Conservation (phyloP, 2,113 vertebrate genomes). For the Piprites chloris region DNA sequence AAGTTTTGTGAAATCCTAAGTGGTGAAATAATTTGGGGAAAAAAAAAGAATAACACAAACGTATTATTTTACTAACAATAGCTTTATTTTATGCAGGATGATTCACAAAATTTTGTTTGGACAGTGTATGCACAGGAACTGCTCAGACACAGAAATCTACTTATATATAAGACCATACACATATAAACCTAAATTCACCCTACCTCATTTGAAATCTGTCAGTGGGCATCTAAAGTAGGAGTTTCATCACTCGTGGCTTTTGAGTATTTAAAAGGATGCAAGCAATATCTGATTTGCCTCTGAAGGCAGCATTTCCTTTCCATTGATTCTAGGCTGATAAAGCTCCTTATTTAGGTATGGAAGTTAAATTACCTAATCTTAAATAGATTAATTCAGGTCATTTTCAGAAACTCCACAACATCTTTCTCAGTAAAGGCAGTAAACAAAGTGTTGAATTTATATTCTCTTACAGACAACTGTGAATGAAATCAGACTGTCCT, state of each 20-base stretch:
- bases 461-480: not conserved
- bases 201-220: not conserved
- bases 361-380: not conserved
- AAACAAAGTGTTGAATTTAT: not conserved
- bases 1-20: not conserved
- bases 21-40: not conserved
- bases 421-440: not conserved
- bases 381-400: not conserved
- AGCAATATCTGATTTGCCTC: not conserved
- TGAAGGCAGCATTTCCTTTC: not conserved
- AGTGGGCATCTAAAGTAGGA: not conserved
- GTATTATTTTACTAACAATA: not conserved
- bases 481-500: not conserved
- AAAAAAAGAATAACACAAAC: not conserved
- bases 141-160: not conserved
- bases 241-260: not conserved
- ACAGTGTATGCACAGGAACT: not conserved
- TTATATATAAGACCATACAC: not conserved
- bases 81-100: slow-evolving; percentile 20
- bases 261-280: not conserved
- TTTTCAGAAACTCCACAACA: not conserved
- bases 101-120: not conserved
- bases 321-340: not conserved
- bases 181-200: not conserved
- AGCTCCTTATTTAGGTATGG: not conserved